Evolutionary conservation across 1,140 invertebrate species (phyloP), one percentile per base, ranked within the genome.

Genomic region (Zaprionus nigranus): DNA sequence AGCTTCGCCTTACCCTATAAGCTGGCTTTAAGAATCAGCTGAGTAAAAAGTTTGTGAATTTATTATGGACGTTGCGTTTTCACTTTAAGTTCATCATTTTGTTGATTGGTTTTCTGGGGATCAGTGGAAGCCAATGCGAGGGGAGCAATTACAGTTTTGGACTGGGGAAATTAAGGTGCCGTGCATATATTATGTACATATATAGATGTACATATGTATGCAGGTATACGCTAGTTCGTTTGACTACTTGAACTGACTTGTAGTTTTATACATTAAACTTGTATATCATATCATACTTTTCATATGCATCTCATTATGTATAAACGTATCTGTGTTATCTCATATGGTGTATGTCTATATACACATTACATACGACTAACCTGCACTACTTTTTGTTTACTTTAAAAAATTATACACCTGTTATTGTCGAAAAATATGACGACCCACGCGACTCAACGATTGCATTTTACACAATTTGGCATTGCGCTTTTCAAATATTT

Each of bases 361-460:
- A 85, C 64, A 81, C 40, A 68, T 56, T 60, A 71, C 58, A 78
- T 62, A 72, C 73, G 62, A 26, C 51, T 72, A 53, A 40, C 22
- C 49, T 67, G 54, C 36, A 57, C 43, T 54, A 43, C 9, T 49
- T 77, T 24, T 57, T 64, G 34, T 43, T 40, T 40, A 65, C 53
- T 76, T 69, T 78, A 61, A 56, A 70, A 82, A 83, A 70, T 84
- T 81, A 71, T 75, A 88, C 78, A 80, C 58, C 56, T 67, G 74
- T 88, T 88, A 88, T 88, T 88, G 84, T 88, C 84, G 84, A 87
- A 68, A 79, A 81, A 90, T 88, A 88, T 90, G 84, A 88, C 84
- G 78, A 90, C 84, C 83, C 58, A 22, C 74, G 61, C 70, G 64
- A 71, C 63, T 71, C 67, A 61, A 69, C 65, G 74, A 84, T 90